Evolutionary conservation across 2,888 invertebrate genomes (phyloP).

Genomic region (Rhagonycha fulva): DNA sequence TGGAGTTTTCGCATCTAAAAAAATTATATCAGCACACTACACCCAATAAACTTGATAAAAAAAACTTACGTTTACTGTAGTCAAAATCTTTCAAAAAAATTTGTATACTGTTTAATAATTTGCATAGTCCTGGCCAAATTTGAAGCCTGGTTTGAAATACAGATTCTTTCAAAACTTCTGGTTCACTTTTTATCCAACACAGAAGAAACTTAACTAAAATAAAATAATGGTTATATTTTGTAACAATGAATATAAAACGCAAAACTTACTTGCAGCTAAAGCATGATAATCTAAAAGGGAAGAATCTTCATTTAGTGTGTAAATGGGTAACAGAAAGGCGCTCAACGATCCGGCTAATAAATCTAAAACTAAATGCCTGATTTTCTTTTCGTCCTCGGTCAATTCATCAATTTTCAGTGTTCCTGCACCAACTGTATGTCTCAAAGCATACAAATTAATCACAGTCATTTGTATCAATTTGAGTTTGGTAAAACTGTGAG

Average conservation of each 20-base stretch:
- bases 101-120: conserved; percentile 71
- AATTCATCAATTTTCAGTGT: conserved; percentile 56
- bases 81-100: conserved; percentile 57
- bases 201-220: conserved; percentile 73
- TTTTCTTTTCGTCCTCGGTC: conserved; percentile 62
- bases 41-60: neutral
- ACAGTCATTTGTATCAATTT: conserved; percentile 78
- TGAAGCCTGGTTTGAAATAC: conserved; percentile 66
- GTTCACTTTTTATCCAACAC: conserved; percentile 69
- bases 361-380: conserved; percentile 63
- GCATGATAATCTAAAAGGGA: conserved; percentile 67
- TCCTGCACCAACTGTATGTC: conserved; percentile 61
- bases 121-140: conserved; percentile 80
- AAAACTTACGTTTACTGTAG: conserved; percentile 59
- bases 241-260: neutral
- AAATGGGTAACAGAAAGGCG: conserved; percentile 71
- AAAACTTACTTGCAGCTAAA: conserved; percentile 66
- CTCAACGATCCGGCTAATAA: conserved; percentile 69
- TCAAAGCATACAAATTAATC: conserved; percentile 75
- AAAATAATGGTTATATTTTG: conserved; percentile 6
- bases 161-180: conserved; percentile 57
- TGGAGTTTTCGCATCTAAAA: conserved; percentile 66
- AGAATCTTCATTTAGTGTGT: conserved; percentile 68
- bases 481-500: conserved; percentile 76
- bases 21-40: neutral